Conservation (phyloP, 2,888 invertebrate species). For the Acronicta leporina region DNA sequence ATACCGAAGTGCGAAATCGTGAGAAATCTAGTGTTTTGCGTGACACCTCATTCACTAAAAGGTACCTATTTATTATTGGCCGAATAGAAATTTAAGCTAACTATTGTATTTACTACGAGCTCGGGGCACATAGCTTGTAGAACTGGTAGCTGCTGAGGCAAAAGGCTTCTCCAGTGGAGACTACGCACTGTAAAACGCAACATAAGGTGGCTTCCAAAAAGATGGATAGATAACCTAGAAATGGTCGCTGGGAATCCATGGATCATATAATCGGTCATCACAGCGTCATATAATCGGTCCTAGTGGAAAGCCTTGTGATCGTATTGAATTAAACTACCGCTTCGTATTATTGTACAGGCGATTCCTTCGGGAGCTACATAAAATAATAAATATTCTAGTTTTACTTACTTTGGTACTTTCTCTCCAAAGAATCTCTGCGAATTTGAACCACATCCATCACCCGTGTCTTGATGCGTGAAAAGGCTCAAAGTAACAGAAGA, state of each 20-base stretch:
- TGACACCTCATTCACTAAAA: constrained; percentile 17
- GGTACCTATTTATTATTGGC: background rate
- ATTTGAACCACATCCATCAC: constrained; percentile 25
- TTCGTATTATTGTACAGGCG: background rate
- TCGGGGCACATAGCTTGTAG: too few species aligned
- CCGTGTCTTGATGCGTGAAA: constrained; percentile 17
- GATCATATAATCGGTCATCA: too few species aligned
- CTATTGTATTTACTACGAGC: background rate
- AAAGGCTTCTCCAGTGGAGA: too few species aligned
- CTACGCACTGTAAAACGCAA: too few species aligned
- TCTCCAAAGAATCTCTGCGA: constrained; percentile 11
- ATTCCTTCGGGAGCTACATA: background rate
- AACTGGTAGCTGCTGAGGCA: too few species aligned
- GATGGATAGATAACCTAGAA: too few species aligned
- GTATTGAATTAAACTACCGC: background rate
- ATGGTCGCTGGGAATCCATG: too few species aligned
- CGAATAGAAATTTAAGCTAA: background rate
- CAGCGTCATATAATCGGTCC: too few species aligned
- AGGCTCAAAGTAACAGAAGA: constrained; percentile 16
- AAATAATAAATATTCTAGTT: constrained; percentile 7
- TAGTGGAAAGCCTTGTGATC: too few species aligned
- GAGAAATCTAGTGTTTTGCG: constrained; percentile 32
- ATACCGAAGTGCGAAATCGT: constrained; percentile 34
- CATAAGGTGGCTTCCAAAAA: too few species aligned
- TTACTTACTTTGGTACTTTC: constrained; percentile 4